Base-by-base conservation (phyloP, 2,888 invertebrate genomes). In the Drosophila hawaiiensis region DNA sequence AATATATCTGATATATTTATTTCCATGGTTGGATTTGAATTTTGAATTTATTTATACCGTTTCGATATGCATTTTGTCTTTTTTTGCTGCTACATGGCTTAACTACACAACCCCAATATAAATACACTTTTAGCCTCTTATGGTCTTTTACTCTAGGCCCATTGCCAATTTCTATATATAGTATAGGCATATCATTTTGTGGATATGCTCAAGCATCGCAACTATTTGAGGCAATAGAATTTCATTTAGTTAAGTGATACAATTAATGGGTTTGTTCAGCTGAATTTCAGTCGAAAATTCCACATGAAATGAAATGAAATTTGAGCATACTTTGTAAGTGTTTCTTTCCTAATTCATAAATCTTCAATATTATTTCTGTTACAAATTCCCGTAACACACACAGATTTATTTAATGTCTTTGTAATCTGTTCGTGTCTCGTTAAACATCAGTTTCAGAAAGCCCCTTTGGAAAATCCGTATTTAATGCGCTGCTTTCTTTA, bases 211-310 rank as follows among this genome's bases (percentile, higher is more conserved):
- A 19, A 2, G 28, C 41, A 49, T 33, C n/a, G 41, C 22, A 66
- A 47, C 74, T 53, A 43, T 76, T 76, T 68, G 79, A 74, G 68
- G 68, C 56, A 53, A 35, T 28, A 31, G 52, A 49, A 64, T 47
- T 65, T 68, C 52, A 69, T 81, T 66, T 54, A 65, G 66, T 75
- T 72, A 82, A 84, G 84, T 69, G 87, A 75, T 68, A 70, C 87
- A 82, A 76, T 75, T 84, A 84, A 82, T 82, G 47, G 65, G 35
- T 41, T 39, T 63, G 55, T 41, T 54, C 54, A 22, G 37, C 62
- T 14, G 37, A 4, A 67, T 56, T 58, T 69, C 59, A 60, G 43
- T 22, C 22, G 43, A 43, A 43, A 43, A 22, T 12, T 41, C n/a
- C 10, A 12, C 12, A 5, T 14, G 35, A 64, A 59, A 54, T 25